Evolutionary conservation across 2,888 invertebrate species (phyloP), one percentile per base, ranked within the genome.

Genomic region (Cataglyphis altisquamis): DNA sequence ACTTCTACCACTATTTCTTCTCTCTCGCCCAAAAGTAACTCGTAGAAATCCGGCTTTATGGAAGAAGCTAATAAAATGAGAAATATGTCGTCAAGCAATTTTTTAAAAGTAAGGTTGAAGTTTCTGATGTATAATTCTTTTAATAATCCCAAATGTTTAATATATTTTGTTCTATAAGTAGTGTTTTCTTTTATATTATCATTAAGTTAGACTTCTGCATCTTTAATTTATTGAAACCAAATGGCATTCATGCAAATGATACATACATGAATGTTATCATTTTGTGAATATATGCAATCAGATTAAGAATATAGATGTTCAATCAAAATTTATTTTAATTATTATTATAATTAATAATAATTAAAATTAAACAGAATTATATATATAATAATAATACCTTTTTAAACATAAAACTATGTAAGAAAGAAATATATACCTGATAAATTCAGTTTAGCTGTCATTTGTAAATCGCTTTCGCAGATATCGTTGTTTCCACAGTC

Each of bases 401-500:
- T 68, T 15, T 41, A 10, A 29, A 67, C 8, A 45, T 48, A 48
- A 48, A 48, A 8, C 21, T 41, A 18, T 18, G 8, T n/a, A 52
- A 25, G 10, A 57, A 60, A 75, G 12, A 25, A 60, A 72, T 10
- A 41, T 15, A 0, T 57, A 96, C 96, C 95, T 92, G 95, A 95
- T 74, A 97, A 94, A 90, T 96, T 95, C 15, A 97, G 95, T 62
- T 95, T 95, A 12, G 97, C 97, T 29, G 95, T 95, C 1, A 98
- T 95, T 55, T 96, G 95, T 67, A 99, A 95, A 91, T 98, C 96
- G 91, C 98, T 98, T 93, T 98, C 96, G 93, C 99, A 99, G 29
- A 97, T 95, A 90, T 98, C 98, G 93, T 99, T 98, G 0, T 96
- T 95, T 0, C 98, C 99, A 92, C 99, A 99, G 93, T 98, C 98